phyloP scores from a whole-genome alignment of 2,888 invertebrate genomes.

The Teinopalpus imperialis region DNA sequence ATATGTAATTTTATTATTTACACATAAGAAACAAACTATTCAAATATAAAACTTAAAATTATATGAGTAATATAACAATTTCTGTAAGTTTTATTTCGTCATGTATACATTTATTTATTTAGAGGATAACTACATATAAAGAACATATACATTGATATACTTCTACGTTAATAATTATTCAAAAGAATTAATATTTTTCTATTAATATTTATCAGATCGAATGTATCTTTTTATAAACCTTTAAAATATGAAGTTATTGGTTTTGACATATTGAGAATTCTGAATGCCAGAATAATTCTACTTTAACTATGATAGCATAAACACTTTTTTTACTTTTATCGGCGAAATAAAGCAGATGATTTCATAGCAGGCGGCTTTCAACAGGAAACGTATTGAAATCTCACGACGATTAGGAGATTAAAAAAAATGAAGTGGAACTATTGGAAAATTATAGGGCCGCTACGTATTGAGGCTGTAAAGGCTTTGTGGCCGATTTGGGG shows the following conservation, averaged over 20 bases:
- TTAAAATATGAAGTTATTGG: constrained; percentile 48
- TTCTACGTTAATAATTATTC: no score
- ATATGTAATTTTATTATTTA: no score
- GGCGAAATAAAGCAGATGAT: constrained; percentile 53
- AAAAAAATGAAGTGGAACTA: constrained; percentile 73
- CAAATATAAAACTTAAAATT: no score
- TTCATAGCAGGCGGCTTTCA: constrained; percentile 57
- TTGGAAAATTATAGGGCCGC: constrained; percentile 68
- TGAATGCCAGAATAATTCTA: constrained; percentile 45
- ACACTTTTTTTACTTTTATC: constrained; percentile 59
- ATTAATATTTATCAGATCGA: no score
- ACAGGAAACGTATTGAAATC: constrained; percentile 73
- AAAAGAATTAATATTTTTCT: no score
- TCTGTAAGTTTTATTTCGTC: no score
- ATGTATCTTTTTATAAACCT: no score
- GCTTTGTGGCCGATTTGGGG: constrained; percentile 35
- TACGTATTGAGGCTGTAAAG: constrained; percentile 45
- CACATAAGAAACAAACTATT: no score
- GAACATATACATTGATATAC: no score
- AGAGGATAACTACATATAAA: no score
- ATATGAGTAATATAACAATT: no score
- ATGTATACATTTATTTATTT: no score
- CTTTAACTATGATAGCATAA: constrained; percentile 66
- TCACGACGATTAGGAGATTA: constrained; percentile 68
- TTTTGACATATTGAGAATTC: constrained; percentile 66